Base-by-base conservation (phyloP, 2,113 vertebrate species). In the Rhinoptilus africanus region DNA sequence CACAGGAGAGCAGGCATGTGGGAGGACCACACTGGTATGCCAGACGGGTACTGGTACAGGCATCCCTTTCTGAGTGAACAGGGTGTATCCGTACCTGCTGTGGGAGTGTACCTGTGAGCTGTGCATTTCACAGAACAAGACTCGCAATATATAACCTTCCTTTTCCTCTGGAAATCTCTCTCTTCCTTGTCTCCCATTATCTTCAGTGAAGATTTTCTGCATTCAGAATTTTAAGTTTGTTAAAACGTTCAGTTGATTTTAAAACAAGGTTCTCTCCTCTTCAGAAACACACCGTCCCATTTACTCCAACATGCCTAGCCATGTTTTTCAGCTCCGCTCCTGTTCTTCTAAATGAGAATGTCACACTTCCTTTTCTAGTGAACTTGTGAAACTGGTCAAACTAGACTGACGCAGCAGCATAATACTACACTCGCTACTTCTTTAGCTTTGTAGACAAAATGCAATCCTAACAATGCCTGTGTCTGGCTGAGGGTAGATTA, bases 401-500 rank as follows among this genome's bases (percentile, higher is more conserved):
- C 97, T 93, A 96, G 97, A 96, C 88, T 93, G 93, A 84, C 93
- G 75, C 9, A 77, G 88, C 88, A 37, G 81, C 69, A 24, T 69
- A 88, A 78, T 62, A 69, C 81, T 82, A 90, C 53, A 60, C 67
- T 94, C 34, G 0, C 69, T 92, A 14, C 75, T 95, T 32, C 94
- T 95, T 93, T 39, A 85, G 72, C 77, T 97, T 51, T 93, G 97
- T 97, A 98, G 97, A 73, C 93, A 93, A 97, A 98, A 97, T 79
- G 85, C 95, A 95, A 43, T 62, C 84, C 82, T 95, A 92, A 96
- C 62, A 71, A 84, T 93, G 88, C 79, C 84, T 78, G 89, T 96
- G 89, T 95, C 97, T 96, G 88, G 95, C 96, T 97, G 50, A 18
- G 86, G 85, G 95, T 97, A 98, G 96, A 98, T 98, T 98, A 97